Conservation (phyloP, 2,888 invertebrate species). For the Drosophila tanythrix region DNA sequence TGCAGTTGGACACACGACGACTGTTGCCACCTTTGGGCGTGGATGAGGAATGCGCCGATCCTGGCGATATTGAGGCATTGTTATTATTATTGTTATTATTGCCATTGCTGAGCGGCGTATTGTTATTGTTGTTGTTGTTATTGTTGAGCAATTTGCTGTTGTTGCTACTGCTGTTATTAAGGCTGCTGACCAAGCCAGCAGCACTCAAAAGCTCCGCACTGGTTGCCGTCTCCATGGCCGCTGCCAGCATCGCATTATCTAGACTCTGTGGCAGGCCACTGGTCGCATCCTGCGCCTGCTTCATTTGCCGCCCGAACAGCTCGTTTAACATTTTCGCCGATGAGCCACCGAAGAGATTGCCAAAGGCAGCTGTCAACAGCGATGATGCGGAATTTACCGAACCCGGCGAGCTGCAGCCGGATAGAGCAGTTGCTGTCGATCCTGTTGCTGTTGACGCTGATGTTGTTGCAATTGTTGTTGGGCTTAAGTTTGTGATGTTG, state of each 20-base stretch:
- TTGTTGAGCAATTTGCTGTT: conserved; percentile 80
- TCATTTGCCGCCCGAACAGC: conserved; percentile 92
- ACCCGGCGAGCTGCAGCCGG: conserved; percentile 63
- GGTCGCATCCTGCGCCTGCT: conserved; percentile 88
- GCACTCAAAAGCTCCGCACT: conserved; percentile 85
- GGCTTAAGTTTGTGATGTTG: conserved; percentile 32
- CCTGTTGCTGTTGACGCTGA: conserved; percentile 25
- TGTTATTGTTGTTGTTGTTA: conserved; percentile 71
- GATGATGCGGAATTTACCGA: conserved; percentile 73
- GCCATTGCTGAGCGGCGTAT: conserved; percentile 56
- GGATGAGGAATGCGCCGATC: conserved; percentile 60
- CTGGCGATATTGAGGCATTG: conserved; percentile 60
- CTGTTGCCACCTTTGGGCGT: conserved; percentile 64
- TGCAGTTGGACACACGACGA: conserved; percentile 79
- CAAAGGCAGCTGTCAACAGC: conserved; percentile 80
- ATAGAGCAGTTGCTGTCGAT: conserved; percentile 50
- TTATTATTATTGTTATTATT: conserved; percentile 49
- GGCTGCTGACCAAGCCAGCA: conserved; percentile 74
- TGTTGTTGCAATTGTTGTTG: conserved; percentile 38
- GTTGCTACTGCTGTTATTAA: conserved; percentile 74
- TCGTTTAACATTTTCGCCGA: conserved; percentile 97
- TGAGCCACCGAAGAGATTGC: conserved; percentile 89
- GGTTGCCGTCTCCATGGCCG: conserved; percentile 84
- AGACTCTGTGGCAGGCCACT: conserved; percentile 85
- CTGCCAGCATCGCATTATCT: conserved; percentile 85